Percentiles rank a stretch among this genome's conserved stretches.
These are phyloP conservation scores for Torymus auratus DNA, from an alignment of 2,888 invertebrate species.

Conservation along the genomic window DNA sequence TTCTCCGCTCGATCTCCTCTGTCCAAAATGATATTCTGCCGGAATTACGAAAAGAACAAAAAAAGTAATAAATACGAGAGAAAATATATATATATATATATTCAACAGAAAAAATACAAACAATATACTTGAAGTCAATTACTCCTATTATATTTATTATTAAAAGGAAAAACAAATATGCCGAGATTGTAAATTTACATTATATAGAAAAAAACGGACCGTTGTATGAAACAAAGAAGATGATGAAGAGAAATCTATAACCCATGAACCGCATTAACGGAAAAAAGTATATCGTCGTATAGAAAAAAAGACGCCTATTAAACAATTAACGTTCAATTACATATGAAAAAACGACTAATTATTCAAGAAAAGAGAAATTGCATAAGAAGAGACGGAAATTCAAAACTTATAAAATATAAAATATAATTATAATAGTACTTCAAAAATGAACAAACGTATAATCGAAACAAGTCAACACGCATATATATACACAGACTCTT, in stretches of 20 bases:
- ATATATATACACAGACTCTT: conserved; percentile 12
- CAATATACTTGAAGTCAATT: conserved; percentile 76
- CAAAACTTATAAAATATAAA: conserved; percentile 21
- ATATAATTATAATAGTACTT: conserved; percentile 20
- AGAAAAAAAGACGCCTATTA: conserved; percentile 37
- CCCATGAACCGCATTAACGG: conserved; percentile 23
- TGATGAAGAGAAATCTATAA: conserved; percentile 35
- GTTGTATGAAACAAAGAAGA: conserved; percentile 41
- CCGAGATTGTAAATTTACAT: conserved; percentile 65
- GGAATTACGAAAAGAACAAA: conserved; percentile 42
- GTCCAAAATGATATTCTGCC: conserved; percentile 54
- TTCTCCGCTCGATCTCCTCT: conserved; percentile 54
- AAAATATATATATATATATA: conserved; percentile 58
- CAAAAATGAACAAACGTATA: conserved; percentile 24
- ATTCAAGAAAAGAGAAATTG: conserved; percentile 8
- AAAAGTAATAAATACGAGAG: conserved; percentile 33
- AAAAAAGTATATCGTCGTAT: conserved; percentile 11
- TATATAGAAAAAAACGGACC: conserved; percentile 41
- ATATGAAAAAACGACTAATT: conserved; percentile 13
- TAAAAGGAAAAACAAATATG: conserved; percentile 59
- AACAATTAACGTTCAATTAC: conserved; percentile 45
- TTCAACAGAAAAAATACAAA: conserved; percentile 60
- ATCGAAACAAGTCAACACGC: conserved; percentile 24
- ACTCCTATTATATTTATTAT: conserved; percentile 68
- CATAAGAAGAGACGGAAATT: conserved; percentile 23